These are phyloP conservation scores for Nasua narica DNA, from an alignment of 2,797 vertebrate species.

Conservation along the genomic window DNA sequence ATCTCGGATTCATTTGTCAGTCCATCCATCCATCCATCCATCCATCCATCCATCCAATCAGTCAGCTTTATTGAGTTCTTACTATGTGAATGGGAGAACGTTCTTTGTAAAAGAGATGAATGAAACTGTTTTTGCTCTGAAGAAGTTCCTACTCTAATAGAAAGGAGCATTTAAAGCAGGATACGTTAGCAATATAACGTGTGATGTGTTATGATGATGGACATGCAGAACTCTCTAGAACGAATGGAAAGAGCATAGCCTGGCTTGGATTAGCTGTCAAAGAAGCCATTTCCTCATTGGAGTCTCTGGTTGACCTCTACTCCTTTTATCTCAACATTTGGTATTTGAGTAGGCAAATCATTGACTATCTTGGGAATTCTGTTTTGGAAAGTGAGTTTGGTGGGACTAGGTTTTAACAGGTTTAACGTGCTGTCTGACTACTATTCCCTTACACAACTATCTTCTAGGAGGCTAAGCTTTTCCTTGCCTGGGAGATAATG, in stretches of 20 bases:
- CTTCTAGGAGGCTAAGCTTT: background rate
- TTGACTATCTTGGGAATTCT: background rate
- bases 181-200: rapidly evolving
- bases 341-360: background rate
- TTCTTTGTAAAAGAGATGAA: background rate
- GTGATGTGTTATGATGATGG: background rate
- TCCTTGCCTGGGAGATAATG: background rate
- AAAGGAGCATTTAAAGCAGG: background rate
- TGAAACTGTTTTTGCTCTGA: background rate
- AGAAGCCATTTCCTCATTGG: background rate
- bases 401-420: background rate
- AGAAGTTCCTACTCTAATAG: background rate
- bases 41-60: background rate
- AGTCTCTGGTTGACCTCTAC: background rate
- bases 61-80: background rate
- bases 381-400: background rate
- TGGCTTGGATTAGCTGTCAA: background rate
- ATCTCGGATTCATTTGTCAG: background rate
- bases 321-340: background rate
- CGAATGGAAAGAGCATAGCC: background rate
- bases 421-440: background rate
- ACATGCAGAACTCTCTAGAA: background rate
- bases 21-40: background rate
- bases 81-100: background rate
- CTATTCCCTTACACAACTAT: background rate